phyloP scores from a whole-genome alignment of 2,888 invertebrate species.

The Dasysyrphus albostriatus region DNA sequence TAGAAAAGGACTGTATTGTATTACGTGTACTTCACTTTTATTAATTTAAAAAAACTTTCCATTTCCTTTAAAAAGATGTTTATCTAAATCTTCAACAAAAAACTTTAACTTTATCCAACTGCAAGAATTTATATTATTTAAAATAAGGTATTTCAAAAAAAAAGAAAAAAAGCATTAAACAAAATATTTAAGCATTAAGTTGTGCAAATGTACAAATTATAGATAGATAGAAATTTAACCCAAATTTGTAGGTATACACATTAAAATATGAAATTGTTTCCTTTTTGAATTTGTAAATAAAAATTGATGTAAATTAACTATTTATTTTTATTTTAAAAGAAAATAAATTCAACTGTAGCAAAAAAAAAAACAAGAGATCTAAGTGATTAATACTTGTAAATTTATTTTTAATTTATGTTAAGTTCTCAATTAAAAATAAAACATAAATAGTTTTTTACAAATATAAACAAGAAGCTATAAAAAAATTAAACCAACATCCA shows the following conservation, averaged over 20 bases:
- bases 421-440: constrained; percentile 18
- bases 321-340: constrained; percentile 35
- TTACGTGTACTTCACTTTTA: not conserved
- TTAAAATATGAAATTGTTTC: not conserved
- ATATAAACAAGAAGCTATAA: not conserved
- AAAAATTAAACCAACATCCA: constrained; percentile 55
- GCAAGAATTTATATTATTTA: not conserved
- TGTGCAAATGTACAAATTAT: constrained; percentile 65
- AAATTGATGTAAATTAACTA: constrained; percentile 5
- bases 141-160: constrained; percentile 15
- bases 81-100: not conserved
- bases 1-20: not conserved
- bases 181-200: constrained; percentile 20
- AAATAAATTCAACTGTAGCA: constrained; percentile 28
- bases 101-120: not conserved
- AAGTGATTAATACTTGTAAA: too few species aligned
- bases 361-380: not conserved
- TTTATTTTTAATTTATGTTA: constrained; percentile 23
- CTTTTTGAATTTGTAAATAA: constrained; percentile 2
- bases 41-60: not conserved
- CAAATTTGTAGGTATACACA: constrained; percentile 29
- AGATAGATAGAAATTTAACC: constrained; percentile 45
- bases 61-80: not conserved
- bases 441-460: constrained; percentile 2
- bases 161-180: constrained; percentile 1